phyloP scores from a whole-genome alignment of 2,888 invertebrate species.

The Heliconius charithonia region DNA sequence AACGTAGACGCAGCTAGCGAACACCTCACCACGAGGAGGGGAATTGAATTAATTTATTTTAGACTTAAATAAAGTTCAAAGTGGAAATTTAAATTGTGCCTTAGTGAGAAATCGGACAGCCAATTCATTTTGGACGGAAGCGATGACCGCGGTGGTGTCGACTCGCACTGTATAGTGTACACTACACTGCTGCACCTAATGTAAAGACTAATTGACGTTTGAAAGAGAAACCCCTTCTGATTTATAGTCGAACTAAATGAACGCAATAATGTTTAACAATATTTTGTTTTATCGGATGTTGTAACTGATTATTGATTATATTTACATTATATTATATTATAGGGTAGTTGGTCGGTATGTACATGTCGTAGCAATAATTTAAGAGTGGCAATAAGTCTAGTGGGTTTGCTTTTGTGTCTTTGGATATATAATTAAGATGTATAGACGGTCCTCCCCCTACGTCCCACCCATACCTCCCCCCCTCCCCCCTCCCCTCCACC shows the following conservation, averaged over 20 bases:
- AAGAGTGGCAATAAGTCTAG: conserved; percentile 82
- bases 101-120: conserved; percentile 76
- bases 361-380: conserved; percentile 82
- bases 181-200: conserved; percentile 59
- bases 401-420: conserved; percentile 78
- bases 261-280: conserved; percentile 78
- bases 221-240: conserved; percentile 63
- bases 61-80: conserved; percentile 80
- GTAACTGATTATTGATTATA: conserved; percentile 75
- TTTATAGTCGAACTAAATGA: conserved; percentile 65
- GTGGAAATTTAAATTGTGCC: conserved; percentile 81
- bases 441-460: conserved; percentile 53
- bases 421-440: conserved; percentile 62
- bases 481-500: conserved; percentile 56
- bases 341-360: conserved; percentile 73
- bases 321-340: conserved; percentile 65
- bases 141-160: conserved; percentile 47
- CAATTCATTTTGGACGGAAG: conserved; percentile 66
- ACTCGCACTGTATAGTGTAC: conserved; percentile 61
- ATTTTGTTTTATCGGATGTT: conserved; percentile 80
- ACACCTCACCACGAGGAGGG: conserved; percentile 54
- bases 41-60: conserved; percentile 75
- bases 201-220: conserved; percentile 56
- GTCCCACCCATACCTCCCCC: conserved; percentile 51
- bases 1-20: conserved; percentile 50